phyloP scores from a whole-genome alignment of 2,797 vertebrate species.

The Pseudocheirus occidentalis region DNA sequence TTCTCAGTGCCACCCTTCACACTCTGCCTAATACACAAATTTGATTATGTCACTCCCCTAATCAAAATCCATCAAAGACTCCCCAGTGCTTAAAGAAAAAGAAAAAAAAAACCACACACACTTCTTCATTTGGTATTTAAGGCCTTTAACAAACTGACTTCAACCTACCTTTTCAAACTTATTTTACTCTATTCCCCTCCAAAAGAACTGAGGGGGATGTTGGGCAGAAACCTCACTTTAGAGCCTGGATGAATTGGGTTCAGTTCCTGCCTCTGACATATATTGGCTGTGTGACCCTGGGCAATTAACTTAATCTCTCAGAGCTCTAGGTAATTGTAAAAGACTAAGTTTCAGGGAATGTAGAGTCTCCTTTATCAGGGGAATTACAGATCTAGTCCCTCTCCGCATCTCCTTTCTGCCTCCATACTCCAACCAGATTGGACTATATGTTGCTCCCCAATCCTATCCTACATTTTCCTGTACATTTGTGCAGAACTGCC shows the following conservation, averaged over 20 bases:
- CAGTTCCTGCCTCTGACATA: not conserved
- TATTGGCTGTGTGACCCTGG: not conserved
- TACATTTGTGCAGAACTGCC: not conserved
- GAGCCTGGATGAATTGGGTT: not conserved
- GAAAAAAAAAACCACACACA: not conserved
- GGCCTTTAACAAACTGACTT: not conserved
- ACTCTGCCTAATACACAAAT: not conserved
- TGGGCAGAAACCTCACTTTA: not conserved
- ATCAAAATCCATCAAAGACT: not conserved
- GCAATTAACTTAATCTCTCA: not conserved
- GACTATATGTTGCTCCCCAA: not conserved
- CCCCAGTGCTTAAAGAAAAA: not conserved
- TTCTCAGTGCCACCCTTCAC: not conserved
- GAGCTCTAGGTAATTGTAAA: not conserved
- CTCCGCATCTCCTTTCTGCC: not conserved
- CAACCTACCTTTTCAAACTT: not conserved
- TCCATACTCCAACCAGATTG: not conserved
- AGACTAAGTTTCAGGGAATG: not conserved
- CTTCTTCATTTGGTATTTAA: not conserved
- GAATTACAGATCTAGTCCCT: not conserved
- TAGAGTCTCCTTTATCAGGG: not conserved
- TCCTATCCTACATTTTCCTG: not conserved
- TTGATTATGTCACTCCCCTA: not conserved
- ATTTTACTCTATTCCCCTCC: not conserved
- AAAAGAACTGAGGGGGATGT: not conserved